phyloP scores from a whole-genome alignment of 2,888 invertebrate genomes.

The Ephialtes manifestator region DNA sequence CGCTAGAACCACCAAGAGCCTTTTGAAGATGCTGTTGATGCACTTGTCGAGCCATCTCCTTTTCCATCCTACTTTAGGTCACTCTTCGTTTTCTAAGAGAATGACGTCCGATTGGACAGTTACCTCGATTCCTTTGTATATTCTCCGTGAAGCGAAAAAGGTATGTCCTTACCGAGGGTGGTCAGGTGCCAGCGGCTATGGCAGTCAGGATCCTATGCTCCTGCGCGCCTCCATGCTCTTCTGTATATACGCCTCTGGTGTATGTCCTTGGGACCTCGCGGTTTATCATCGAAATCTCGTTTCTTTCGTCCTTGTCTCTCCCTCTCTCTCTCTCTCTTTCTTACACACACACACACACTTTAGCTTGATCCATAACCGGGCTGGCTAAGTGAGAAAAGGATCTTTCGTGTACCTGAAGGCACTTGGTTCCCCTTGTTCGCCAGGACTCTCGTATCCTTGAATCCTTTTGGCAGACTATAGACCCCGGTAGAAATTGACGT shows the following conservation, averaged over 20 bases:
- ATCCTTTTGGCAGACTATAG: conserved; percentile 58
- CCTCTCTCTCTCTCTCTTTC: conserved; percentile 31
- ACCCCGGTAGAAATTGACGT: conserved; percentile 6
- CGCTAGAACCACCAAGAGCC: not conserved
- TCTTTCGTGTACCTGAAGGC: conserved; percentile 31
- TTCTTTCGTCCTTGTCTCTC: conserved; percentile 52
- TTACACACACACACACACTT: not conserved
- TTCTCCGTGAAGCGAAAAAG: conserved; percentile 64
- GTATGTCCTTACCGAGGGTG: conserved; percentile 60
- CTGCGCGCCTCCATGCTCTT: conserved; percentile 38
- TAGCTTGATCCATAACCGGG: not conserved
- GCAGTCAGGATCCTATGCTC: conserved; percentile 40
- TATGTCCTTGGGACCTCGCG: conserved; percentile 63
- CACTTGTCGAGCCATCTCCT: conserved; percentile 41
- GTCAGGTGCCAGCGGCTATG: conserved; percentile 51
- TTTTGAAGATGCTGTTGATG: conserved; percentile 17
- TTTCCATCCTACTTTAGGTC: not conserved
- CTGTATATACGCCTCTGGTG: conserved; percentile 49
- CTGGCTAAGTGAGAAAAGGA: conserved; percentile 30
- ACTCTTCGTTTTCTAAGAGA: conserved; percentile 52
- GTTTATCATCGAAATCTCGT: conserved; percentile 71
- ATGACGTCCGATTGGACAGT: conserved; percentile 51
- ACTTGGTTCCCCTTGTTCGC: conserved; percentile 29
- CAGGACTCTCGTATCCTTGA: conserved; percentile 65
- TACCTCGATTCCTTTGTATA: conserved; percentile 67